Percentiles rank a stretch among this genome's conserved stretches.
Conservation (phyloP, 2,797 vertebrate genomes). For the Buphagus erythrorhynchus region DNA sequence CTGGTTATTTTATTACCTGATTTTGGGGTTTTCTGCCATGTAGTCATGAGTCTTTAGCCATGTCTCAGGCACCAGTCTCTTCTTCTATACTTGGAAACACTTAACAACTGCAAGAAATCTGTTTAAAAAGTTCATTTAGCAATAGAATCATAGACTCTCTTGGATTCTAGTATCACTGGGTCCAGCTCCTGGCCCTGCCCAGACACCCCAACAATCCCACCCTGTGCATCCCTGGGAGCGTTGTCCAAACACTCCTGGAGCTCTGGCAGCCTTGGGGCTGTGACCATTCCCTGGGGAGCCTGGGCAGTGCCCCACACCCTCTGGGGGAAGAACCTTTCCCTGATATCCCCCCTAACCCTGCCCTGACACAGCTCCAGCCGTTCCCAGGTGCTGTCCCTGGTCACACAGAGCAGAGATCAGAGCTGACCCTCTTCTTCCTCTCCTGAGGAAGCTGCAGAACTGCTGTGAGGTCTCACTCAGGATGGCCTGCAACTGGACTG, state of each 20-base stretch:
- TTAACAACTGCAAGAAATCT: neutral
- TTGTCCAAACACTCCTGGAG: neutral
- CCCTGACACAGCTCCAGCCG: rapidly evolving
- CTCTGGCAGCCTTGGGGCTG: neutral
- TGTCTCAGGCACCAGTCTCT: neutral
- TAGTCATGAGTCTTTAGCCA: neutral
- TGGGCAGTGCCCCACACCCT: neutral
- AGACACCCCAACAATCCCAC: neutral
- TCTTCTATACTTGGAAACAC: neutral
- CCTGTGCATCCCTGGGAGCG: neutral
- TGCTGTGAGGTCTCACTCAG: neutral
- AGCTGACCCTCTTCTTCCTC: neutral
- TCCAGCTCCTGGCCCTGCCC: neutral
- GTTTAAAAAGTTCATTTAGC: neutral
- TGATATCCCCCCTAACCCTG: rapidly evolving
- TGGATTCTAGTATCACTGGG: neutral
- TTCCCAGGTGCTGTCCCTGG: neutral
- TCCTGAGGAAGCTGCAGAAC: neutral
- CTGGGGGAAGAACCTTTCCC: neutral
- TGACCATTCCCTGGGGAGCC: neutral
- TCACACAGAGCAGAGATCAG: neutral
- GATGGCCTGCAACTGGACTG: neutral
- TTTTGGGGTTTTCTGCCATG: neutral
- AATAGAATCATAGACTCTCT: neutral
- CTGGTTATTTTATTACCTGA: neutral